Evolutionary conservation across 2,888 invertebrate species (phyloP).

Genomic region (Griposia aprilina): DNA sequence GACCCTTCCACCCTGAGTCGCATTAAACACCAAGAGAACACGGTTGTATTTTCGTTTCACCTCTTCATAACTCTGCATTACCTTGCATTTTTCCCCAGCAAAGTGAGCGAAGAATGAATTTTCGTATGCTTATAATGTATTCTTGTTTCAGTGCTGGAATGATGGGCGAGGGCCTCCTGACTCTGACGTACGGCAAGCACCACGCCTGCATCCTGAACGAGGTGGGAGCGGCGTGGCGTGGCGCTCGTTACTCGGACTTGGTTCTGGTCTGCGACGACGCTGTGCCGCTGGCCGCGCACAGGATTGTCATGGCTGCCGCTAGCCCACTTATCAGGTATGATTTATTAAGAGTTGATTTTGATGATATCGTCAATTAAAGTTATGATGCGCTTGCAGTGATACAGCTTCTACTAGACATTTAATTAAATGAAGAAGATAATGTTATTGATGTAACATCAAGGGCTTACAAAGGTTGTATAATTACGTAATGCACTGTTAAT

Average conservation of each 20-base stretch:
- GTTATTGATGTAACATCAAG: not conserved
- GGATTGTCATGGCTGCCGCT: conserved; percentile 96
- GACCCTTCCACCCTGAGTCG: conserved; percentile 22
- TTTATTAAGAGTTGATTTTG: not conserved
- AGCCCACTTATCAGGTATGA: conserved; percentile 94
- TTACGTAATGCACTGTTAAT: conserved; percentile 28
- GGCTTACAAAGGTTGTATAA: conserved; percentile 10
- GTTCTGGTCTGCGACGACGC: conserved; percentile 96
- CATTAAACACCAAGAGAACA: conserved; percentile 25
- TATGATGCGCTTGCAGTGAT: not conserved
- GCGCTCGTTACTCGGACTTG: conserved; percentile 96
- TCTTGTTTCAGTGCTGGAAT: conserved; percentile 88
- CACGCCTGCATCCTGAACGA: conserved; percentile 97
- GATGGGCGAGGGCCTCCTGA: conserved; percentile 94
- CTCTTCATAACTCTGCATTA: conserved; percentile 11
- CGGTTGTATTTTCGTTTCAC: conserved; percentile 34
- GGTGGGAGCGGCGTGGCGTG: conserved; percentile 96
- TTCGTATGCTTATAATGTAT: conserved; percentile 45
- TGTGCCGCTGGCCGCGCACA: conserved; percentile 95
- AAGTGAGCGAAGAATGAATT: conserved; percentile 27
- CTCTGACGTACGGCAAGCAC: conserved; percentile 98
- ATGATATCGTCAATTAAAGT: not conserved
- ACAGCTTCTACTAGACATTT: not conserved
- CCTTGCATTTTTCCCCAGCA: conserved; percentile 13
- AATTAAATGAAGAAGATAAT: not conserved